These are phyloP conservation scores for Muschampia plurimacula DNA, from an alignment of 2,888 invertebrate species.

Conservation along the genomic window DNA sequence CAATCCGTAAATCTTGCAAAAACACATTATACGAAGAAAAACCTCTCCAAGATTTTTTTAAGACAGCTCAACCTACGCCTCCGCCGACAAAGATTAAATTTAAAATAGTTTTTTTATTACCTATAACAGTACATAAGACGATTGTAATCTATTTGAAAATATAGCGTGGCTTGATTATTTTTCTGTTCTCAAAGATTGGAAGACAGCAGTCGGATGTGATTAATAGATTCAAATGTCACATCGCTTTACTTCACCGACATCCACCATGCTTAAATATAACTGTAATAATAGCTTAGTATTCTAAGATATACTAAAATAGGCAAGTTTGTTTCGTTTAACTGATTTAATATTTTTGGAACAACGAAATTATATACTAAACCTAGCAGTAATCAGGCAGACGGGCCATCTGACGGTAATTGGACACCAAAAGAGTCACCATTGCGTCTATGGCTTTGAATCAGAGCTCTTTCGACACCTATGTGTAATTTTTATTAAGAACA, in stretches of 20 bases:
- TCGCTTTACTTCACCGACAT: conserved; percentile 64
- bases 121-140: no score
- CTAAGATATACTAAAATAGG: conserved; percentile 33
- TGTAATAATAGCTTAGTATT: conserved; percentile 32
- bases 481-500: no score
- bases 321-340: background rate
- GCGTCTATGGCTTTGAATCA: background rate
- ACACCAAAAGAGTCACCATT: background rate
- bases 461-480: background rate
- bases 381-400: no score
- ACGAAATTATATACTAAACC: background rate
- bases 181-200: conserved; percentile 60
- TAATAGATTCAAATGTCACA: conserved; percentile 73
- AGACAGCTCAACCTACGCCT: no score
- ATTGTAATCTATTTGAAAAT: background rate
- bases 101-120: background rate
- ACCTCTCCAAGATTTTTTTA: no score
- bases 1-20: no score
- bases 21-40: no score
- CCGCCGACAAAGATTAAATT: background rate
- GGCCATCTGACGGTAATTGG: background rate
- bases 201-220: conserved; percentile 68
- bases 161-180: conserved; percentile 47
- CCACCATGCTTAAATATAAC: conserved; percentile 42
- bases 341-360: background rate